Percentiles rank a stretch among this genome's conserved stretches.
These are phyloP conservation scores for Berghia stephanieae DNA, from an alignment of 1,140 invertebrate species.

Conservation along the genomic window DNA sequence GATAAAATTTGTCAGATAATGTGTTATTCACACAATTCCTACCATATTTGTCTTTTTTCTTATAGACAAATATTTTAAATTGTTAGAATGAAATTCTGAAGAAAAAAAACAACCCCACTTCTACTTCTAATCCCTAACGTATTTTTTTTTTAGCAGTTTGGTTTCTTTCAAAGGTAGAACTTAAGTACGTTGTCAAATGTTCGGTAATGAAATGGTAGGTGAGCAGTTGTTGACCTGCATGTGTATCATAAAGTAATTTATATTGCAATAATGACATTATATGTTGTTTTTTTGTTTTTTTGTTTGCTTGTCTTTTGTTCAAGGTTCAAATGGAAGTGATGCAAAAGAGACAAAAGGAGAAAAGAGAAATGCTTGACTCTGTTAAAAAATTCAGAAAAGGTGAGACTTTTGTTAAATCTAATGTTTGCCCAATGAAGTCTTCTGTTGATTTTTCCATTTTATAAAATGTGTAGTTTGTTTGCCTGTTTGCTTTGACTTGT, in stretches of 20 bases:
- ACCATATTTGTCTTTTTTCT: no score
- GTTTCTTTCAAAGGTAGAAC: no score
- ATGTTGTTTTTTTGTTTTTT: background rate
- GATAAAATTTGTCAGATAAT: no score
- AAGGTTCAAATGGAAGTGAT: slow-evolving; percentile 80
- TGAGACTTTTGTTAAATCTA: slow-evolving; percentile 27
- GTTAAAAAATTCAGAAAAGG: slow-evolving; percentile 68
- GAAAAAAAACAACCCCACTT: no score
- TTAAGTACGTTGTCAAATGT: no score
- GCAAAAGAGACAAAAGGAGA: slow-evolving; percentile 82
- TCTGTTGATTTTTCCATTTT: background rate
- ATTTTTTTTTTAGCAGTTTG: no score
- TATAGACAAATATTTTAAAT: no score
- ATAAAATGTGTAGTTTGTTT: background rate
- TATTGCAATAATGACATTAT: background rate
- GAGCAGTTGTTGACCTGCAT: no score
- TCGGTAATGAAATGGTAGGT: no score
- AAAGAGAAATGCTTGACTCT: slow-evolving; percentile 71
- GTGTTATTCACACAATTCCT: no score
- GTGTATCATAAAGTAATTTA: background rate
- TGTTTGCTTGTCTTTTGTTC: slow-evolving; percentile 20
- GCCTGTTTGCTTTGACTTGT: background rate
- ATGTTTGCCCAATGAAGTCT: background rate
- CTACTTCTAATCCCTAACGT: no score
- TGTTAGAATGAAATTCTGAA: no score